Conservation (phyloP, 2,113 vertebrate genomes). For the Rhombomys opimus region DNA sequence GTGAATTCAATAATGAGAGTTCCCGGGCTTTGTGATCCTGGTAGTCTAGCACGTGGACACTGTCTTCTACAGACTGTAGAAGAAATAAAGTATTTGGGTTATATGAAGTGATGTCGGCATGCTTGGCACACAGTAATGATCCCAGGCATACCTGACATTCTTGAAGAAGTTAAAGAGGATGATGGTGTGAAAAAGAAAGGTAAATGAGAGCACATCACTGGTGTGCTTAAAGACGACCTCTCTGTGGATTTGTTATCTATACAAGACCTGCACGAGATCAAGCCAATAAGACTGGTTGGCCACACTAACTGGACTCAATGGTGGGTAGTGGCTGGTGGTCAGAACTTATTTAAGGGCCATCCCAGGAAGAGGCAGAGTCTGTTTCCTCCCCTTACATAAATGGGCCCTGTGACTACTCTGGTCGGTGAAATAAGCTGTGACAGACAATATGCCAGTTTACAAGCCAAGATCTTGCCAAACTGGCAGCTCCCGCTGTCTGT, state of each 20-base stretch:
- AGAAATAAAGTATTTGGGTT: not conserved
- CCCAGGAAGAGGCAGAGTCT: not conserved
- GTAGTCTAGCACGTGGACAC: not conserved
- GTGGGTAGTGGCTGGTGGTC: not conserved
- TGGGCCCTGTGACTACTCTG: not conserved
- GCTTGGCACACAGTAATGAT: not conserved
- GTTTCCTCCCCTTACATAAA: too few species aligned
- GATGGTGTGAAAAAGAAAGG: not conserved
- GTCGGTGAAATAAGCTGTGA: not conserved
- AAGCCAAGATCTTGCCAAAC: not conserved
- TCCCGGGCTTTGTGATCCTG: not conserved
- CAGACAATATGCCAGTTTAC: not conserved
- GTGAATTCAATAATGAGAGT: not conserved
- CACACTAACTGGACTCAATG: too few species aligned
- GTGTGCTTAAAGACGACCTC: not conserved
- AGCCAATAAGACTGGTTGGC: not conserved
- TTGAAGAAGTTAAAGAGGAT: not conserved
- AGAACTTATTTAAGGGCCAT: not conserved
- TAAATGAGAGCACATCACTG: rapidly evolving
- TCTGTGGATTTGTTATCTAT: too few species aligned
- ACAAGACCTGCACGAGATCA: not conserved
- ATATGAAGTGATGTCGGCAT: not conserved
- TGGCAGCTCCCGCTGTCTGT: not conserved
- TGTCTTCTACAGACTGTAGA: too few species aligned
- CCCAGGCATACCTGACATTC: not conserved